Evolutionary conservation across 2,113 vertebrate species (phyloP), one percentile per base, ranked within the genome.

Genomic region (Bufo gargarizans): DNA sequence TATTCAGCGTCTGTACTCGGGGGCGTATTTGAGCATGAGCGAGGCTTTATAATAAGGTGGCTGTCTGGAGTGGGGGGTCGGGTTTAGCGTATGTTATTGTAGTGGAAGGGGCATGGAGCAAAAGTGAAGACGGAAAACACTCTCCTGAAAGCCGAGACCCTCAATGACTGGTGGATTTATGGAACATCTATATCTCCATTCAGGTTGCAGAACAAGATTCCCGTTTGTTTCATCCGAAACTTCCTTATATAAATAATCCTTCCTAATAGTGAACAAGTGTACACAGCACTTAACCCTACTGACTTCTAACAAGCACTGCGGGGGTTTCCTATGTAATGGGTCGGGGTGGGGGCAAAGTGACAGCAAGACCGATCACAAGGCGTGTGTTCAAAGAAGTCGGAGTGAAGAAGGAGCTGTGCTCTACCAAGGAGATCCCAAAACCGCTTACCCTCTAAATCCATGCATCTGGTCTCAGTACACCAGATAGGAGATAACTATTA

Each of bases 281-380:
- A 55, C 20, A 67, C 8, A 79, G 79, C 79, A 82, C 58, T 59
- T 82, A 82, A 82, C 79, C 79, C 63, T 63, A 82, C 47, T 59
- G 56, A 82, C 55, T 82, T 17, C 12, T 61, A 55, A 84, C 45
- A 71, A 84, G 65, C 82, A 20, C 79, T 19, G 58, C 43, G 59
- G 74, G 45, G 50, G 56, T 67, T 65, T 78, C 59, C 58, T 78
- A 67, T 78, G 47, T 86, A 65, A 86, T 22, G 47, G 55, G 13
- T n/a, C 0, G 4, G 19, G 10, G 33, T 33, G 8, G 55, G 33
- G 55, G 20, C 13, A 14, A 14, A 13, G 56, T 58, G 56, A 86
- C 71, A 86, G 84, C 33, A 77, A 43, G 83, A 67, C 67, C 61
- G 71, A 61, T 53, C 20, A 53, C 72, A 50, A 53, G 9, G 58